Evolutionary conservation across 2,888 invertebrate genomes (phyloP).

Genomic region (Callosobruchus maculatus): DNA sequence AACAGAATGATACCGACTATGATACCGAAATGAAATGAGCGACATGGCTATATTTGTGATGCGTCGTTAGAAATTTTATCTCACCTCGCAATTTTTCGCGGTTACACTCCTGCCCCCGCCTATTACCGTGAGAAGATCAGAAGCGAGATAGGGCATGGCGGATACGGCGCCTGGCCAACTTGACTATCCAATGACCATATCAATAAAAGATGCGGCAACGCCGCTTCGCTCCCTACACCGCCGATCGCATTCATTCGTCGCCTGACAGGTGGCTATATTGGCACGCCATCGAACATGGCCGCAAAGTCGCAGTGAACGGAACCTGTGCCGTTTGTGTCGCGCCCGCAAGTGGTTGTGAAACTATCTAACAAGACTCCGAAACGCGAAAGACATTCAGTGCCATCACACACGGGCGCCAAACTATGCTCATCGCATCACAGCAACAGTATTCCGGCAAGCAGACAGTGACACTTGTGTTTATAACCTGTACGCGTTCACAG

Average conservation of each 20-base stretch:
- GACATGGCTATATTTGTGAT: too few relatives aligned
- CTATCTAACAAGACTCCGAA: neutral
- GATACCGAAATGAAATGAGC: too few relatives aligned
- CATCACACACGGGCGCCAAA: neutral
- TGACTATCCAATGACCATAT: neutral
- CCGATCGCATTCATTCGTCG: constrained; percentile 36
- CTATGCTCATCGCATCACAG: neutral
- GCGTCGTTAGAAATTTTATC: too few relatives aligned
- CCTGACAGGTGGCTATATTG: constrained; percentile 49
- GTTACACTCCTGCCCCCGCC: too few relatives aligned
- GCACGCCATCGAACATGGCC: constrained; percentile 49
- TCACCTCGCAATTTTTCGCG: too few relatives aligned
- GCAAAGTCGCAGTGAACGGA: constrained; percentile 39
- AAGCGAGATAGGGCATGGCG: too few relatives aligned
- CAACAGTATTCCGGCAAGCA: constrained; percentile 7
- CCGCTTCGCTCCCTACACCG: constrained; percentile 34
- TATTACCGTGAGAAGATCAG: too few relatives aligned
- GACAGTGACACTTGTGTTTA: constrained; percentile 21
- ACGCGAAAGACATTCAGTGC: neutral
- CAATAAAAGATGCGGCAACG: neutral
- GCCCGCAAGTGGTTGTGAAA: constrained; percentile 35
- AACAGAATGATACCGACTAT: too few relatives aligned
- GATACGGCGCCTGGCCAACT: too few relatives aligned
- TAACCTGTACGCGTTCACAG: constrained; percentile 15
- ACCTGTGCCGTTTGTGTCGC: constrained; percentile 24